These are phyloP conservation scores for Vandiemenella viatica DNA, from an alignment of 2,888 invertebrate species.

Conservation along the genomic window DNA sequence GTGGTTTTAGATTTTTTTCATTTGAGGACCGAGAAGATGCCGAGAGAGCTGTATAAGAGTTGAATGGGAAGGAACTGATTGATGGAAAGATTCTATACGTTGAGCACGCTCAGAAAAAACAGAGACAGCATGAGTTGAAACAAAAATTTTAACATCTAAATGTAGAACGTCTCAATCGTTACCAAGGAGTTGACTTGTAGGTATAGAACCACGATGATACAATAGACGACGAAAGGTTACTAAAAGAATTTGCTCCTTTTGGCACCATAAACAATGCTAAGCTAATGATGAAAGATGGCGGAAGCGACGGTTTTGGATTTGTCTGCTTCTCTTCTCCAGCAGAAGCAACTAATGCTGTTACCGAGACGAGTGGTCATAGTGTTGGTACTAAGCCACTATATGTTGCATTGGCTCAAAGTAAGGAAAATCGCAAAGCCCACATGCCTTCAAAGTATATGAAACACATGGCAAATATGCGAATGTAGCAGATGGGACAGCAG, in stretches of 20 bases:
- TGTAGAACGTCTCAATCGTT: conserved; percentile 76
- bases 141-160: conserved; percentile 92
- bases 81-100: conserved; percentile 83
- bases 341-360: conserved; percentile 97
- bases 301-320: conserved; percentile 95
- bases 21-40: conserved; percentile 94
- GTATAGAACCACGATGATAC: conserved; percentile 98
- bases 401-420: conserved; percentile 95
- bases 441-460: conserved; percentile 98
- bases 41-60: conserved; percentile 77
- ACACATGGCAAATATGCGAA: conserved; percentile 83
- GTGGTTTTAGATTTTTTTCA: conserved; percentile 98
- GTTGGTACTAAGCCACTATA: conserved; percentile 94
- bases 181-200: conserved; percentile 92
- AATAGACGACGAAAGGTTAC: conserved; percentile 90
- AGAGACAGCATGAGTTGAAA: conserved; percentile 91
- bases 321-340: conserved; percentile 97
- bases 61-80: conserved; percentile 78
- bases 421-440: conserved; percentile 97
- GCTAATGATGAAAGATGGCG: conserved; percentile 88
- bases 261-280: conserved; percentile 98
- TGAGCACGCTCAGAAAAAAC: conserved; percentile 98
- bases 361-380: conserved; percentile 97
- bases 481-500: conserved; percentile 73
- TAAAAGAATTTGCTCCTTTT: conserved; percentile 88